phyloP scores from a whole-genome alignment of 2,113 vertebrate genomes.

The Boulengeromyrus knoepffleri region DNA sequence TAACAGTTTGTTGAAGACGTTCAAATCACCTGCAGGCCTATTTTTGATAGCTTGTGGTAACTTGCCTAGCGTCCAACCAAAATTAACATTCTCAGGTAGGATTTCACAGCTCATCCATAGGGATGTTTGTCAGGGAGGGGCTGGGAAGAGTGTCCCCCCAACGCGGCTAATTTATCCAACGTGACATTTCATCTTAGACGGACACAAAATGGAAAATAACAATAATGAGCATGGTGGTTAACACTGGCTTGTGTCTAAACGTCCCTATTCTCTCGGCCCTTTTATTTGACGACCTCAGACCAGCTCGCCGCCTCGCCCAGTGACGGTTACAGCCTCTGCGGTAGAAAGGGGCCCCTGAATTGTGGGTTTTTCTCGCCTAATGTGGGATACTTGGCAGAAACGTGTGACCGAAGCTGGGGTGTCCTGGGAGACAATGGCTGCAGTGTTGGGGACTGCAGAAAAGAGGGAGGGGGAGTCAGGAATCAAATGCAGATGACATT shows the following conservation, averaged over 20 bases:
- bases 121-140: not conserved
- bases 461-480: slow-evolving; percentile 69
- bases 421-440: slow-evolving; percentile 53
- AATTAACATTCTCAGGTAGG: not conserved
- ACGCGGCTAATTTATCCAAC: not conserved
- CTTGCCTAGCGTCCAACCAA: not conserved
- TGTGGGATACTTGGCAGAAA: slow-evolving; percentile 56
- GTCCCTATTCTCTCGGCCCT: slow-evolving; percentile 33
- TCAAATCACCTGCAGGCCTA: not conserved
- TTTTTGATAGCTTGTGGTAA: not conserved
- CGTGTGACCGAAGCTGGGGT: slow-evolving; percentile 41
- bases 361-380: slow-evolving; percentile 65
- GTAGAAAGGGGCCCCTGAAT: slow-evolving; percentile 49
- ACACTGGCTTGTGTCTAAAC: slow-evolving; percentile 51
- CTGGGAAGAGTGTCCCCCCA: not conserved
- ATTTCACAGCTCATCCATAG: not conserved
- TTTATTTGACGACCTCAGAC: slow-evolving; percentile 55
- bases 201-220: slow-evolving; percentile 67
- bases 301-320: slow-evolving; percentile 64
- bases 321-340: slow-evolving; percentile 52
- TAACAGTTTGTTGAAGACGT: not conserved
- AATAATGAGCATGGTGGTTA: slow-evolving; percentile 64
- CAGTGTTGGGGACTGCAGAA: slow-evolving; percentile 55
- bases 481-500: slow-evolving; percentile 74
- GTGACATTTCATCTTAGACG: slow-evolving; percentile 56